Conservation (phyloP, 2,888 invertebrate genomes). For the Eristalinus sepulchralis region DNA sequence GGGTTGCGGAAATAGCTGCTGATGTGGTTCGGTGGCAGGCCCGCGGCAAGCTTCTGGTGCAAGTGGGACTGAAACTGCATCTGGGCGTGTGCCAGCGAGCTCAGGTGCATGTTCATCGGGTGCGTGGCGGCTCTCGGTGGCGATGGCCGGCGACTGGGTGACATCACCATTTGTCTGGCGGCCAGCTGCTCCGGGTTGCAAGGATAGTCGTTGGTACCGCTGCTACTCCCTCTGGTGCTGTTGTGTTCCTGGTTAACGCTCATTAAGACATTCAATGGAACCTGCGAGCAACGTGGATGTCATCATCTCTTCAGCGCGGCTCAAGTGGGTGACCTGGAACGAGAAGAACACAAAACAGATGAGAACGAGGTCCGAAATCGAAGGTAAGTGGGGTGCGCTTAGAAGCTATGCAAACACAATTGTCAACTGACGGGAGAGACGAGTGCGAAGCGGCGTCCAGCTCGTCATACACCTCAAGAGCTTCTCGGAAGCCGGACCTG, state of each 20-base stretch:
- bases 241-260: slow-evolving; percentile 70
- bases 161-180: slow-evolving; percentile 83
- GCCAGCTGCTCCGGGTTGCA: slow-evolving; percentile 62
- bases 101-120: slow-evolving; percentile 81
- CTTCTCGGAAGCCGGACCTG: slow-evolving; percentile 51
- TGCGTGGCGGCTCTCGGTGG: slow-evolving; percentile 82
- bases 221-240: slow-evolving; percentile 71
- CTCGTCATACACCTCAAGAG: slow-evolving; percentile 6
- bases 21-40: slow-evolving; percentile 73
- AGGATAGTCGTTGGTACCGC: slow-evolving; percentile 72
- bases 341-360: slow-evolving; percentile 16
- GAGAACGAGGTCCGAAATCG: background rate
- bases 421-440: background rate
- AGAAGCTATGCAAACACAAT: slow-evolving; percentile 45
- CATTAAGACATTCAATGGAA: slow-evolving; percentile 69
- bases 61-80: slow-evolving; percentile 80
- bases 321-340: slow-evolving; percentile 62
- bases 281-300: slow-evolving; percentile 50
- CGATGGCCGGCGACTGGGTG: slow-evolving; percentile 86
- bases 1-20: slow-evolving; percentile 77
- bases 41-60: slow-evolving; percentile 80
- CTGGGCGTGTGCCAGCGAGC: slow-evolving; percentile 79
- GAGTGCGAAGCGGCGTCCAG: background rate
- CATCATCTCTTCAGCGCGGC: slow-evolving; percentile 50
- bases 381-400: slow-evolving; percentile 30